Percentiles rank a stretch among this genome's conserved stretches.
phyloP scores from a whole-genome alignment of 1,140 invertebrate species.

The Papilio aristodemus region DNA sequence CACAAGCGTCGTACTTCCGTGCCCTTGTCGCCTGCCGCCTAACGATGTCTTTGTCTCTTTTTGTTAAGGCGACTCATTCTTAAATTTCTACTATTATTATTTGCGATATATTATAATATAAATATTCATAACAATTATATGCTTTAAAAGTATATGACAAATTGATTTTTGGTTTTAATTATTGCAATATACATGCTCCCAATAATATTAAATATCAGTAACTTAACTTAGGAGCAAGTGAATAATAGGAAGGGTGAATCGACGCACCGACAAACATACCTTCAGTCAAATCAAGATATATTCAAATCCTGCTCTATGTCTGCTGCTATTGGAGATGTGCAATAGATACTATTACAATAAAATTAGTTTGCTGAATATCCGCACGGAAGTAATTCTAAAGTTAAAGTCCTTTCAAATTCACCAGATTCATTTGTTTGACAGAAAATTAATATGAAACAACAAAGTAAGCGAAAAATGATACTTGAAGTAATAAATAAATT shows the following conservation, averaged over 20 bases:
- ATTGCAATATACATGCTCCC: too few relatives aligned
- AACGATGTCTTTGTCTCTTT: too few relatives aligned
- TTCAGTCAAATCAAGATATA: slow-evolving; percentile 26
- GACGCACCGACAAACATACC: slow-evolving; percentile 21
- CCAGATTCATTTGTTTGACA: background rate
- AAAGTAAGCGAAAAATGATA: background rate
- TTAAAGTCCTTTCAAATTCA: background rate
- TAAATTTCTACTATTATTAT: too few relatives aligned
- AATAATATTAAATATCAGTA: background rate
- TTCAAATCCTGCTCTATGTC: background rate
- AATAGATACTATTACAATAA: slow-evolving; percentile 3
- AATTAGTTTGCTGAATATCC: background rate
- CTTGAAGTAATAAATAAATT: background rate
- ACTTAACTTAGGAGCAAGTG: background rate
- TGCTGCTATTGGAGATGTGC: slow-evolving; percentile 22
- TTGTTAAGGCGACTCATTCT: too few relatives aligned
- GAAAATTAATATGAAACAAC: background rate
- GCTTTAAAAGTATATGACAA: too few relatives aligned
- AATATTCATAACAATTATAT: too few relatives aligned
- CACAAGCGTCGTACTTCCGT: too few relatives aligned
- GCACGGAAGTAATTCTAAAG: background rate
- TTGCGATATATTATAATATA: too few relatives aligned
- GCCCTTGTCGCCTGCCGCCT: too few relatives aligned
- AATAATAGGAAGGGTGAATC: background rate
- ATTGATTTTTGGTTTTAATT: too few relatives aligned